Base-by-base conservation (phyloP, 2,797 vertebrate genomes). In the Silurus aristotelis region DNA sequence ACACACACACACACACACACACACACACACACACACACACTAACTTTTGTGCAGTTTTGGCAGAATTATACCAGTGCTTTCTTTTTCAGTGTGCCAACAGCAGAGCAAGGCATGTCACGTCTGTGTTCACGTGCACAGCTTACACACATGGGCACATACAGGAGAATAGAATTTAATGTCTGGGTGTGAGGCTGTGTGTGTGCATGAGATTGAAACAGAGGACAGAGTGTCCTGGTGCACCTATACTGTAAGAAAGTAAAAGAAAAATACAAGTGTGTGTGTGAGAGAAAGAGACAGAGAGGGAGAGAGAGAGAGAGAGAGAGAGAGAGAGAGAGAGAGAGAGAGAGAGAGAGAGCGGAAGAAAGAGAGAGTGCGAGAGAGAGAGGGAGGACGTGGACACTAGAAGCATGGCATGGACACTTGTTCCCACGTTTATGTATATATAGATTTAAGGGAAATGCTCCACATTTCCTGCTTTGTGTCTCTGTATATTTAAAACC, bases 401-500 rank as follows among this genome's bases (percentile, higher is more conserved):
- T 80, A 80, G 73, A 84, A 87, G 86, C 87, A 89, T 87, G 87
- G 88, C 80, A 86, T 87, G 80, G 89, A 86, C 80, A 81, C 77
- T 85, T 87, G 83, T 86, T 87, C 73, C 76, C 84, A 87, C 81
- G 80, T 86, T 88, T 88, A 79, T 89, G 89, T 90, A 91, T 80
- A 90, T 91, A 91, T 55, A 75, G 73, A 87, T 81, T 82, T 84
- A 87, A 75, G 83, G 64, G 67, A 85, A 83, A 90, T 84, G 73
- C 82, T 82, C 87, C 20, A 71, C 43, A 80, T 85, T 75, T 78
- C 86, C 88, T 82, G 80, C 84, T 87, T 87, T 89, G 90, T 87
- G 90, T 94, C 90, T 92, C 92, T 94, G 94, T 95, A 95, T 93
- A 95, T 92, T 93, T 91, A 91, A 91, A 95, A 78, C 93, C 94